A percentile compares a stretch with the other conserved stretches of the same genome.
Evolutionary conservation across 64 coral and sea anemone species (phyloP).

Genomic region (Dendrophyllia cribrosa): DNA sequence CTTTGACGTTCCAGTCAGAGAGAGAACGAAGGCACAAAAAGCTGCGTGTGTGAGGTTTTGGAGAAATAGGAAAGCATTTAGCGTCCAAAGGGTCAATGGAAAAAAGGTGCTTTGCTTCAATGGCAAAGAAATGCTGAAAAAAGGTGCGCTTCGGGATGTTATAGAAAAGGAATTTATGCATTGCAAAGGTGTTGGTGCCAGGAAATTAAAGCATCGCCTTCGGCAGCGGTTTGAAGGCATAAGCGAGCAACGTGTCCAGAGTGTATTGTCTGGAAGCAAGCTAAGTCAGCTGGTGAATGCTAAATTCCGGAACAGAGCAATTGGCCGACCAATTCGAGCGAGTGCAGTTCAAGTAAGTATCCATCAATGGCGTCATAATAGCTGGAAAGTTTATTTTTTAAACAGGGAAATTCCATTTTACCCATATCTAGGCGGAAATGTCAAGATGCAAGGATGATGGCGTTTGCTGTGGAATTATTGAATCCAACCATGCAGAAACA

Average conservation of each 20-base stretch:
- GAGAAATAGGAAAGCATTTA: conserved; percentile 59
- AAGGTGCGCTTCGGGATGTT: not conserved
- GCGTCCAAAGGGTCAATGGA: conserved; percentile 21
- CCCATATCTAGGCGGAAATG: too few relatives aligned
- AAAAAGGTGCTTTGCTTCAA: conserved; percentile 54
- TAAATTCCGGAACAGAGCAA: conserved; percentile 55
- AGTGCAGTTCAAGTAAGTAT: conserved; percentile 65
- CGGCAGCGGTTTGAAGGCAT: conserved; percentile 29
- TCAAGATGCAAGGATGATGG: too few relatives aligned
- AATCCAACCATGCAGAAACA: too few relatives aligned
- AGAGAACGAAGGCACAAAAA: conserved; percentile 64
- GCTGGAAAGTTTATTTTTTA: too few relatives aligned
- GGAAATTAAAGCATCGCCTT: conserved; percentile 43
- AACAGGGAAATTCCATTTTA: too few relatives aligned
- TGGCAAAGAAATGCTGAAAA: conserved; percentile 58
- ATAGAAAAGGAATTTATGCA: conserved; percentile 41
- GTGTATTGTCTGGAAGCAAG: conserved; percentile 32
- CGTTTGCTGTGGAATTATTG: too few relatives aligned
- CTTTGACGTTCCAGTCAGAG: conserved; percentile 43
- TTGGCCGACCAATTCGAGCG: conserved; percentile 37
- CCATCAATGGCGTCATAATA: too few relatives aligned
- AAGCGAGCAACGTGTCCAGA: conserved; percentile 28
- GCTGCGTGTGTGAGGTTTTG: conserved; percentile 65
- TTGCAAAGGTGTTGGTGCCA: conserved; percentile 38
- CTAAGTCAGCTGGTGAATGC: conserved; percentile 52